Percentiles rank a stretch among this genome's conserved stretches.
phyloP scores from a whole-genome alignment of 2,797 vertebrate genomes.

The Acanthurus leucopareius region DNA sequence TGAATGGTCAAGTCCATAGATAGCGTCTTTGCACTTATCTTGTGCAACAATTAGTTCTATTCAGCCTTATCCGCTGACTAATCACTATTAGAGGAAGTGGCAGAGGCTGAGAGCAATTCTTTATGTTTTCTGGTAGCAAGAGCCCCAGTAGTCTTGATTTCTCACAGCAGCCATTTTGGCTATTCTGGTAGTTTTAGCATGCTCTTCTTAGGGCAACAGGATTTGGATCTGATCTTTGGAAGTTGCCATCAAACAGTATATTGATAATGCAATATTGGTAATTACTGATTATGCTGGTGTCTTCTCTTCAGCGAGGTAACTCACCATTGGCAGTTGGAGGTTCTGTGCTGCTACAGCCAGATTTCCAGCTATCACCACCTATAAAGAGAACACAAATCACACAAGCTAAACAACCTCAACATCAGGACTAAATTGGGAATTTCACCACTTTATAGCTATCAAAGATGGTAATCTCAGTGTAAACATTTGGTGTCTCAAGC shows the following conservation, averaged over 20 bases:
- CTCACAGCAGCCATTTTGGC: background rate
- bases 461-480: no score
- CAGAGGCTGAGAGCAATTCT: background rate
- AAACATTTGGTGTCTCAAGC: background rate
- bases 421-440: background rate
- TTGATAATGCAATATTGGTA: background rate
- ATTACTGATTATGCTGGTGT: background rate
- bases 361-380: conserved; percentile 77
- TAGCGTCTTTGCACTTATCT: background rate
- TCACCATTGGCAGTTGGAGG: conserved; percentile 78
- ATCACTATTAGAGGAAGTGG: conserved; percentile 24
- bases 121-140: background rate
- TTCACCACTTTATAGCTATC: background rate
- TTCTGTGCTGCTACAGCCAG: conserved; percentile 79
- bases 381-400: background rate
- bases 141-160: background rate
- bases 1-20: no score
- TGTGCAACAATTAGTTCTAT: conserved; percentile 12
- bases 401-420: background rate
- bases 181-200: background rate
- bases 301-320: conserved; percentile 24
- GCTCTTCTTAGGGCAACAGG: background rate
- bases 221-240: background rate
- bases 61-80: background rate
- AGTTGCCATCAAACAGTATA: no score